Evolutionary conservation across 1,140 invertebrate genomes (phyloP).

Genomic region (Nomia melanderi): DNA sequence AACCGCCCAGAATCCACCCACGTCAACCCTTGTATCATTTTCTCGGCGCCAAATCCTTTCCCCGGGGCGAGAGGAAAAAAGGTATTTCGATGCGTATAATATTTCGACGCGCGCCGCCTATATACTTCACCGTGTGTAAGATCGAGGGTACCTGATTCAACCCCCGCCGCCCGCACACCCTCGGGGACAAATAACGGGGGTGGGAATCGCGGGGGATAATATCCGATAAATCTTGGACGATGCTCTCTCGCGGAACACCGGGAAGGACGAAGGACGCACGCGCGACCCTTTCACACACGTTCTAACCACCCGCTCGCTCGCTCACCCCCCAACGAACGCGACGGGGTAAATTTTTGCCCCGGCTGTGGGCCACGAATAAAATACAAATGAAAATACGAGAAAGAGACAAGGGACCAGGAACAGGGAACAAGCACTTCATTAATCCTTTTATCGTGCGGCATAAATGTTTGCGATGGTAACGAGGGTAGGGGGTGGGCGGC

Average conservation of each 20-base stretch:
- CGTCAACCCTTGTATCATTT: constrained; percentile 1
- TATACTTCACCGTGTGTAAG: constrained; percentile 12
- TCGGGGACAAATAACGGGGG: constrained; percentile 25
- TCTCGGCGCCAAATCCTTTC: not conserved
- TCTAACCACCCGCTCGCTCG: not conserved
- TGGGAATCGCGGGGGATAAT: constrained; percentile 23
- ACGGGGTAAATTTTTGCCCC: not conserved
- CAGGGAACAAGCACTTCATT: constrained; percentile 7
- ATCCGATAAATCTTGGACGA: constrained; percentile 32
- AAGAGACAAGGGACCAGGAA: not conserved
- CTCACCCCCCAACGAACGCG: not conserved
- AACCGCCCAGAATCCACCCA: no score
- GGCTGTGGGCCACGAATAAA: not conserved
- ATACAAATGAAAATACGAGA: not conserved
- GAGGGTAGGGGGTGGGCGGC: constrained; percentile 1
- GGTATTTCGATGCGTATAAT: not conserved
- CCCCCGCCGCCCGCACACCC: not conserved
- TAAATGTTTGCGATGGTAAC: constrained; percentile 29
- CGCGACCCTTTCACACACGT: not conserved
- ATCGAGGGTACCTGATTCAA: not conserved
- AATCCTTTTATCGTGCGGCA: constrained; percentile 37
- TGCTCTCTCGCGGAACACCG: not conserved
- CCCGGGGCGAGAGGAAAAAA: not conserved
- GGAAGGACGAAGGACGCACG: not conserved
- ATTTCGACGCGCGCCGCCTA: constrained; percentile 11